Base-by-base conservation (phyloP, 1,140 invertebrate genomes). In the Bombus impatiens region DNA sequence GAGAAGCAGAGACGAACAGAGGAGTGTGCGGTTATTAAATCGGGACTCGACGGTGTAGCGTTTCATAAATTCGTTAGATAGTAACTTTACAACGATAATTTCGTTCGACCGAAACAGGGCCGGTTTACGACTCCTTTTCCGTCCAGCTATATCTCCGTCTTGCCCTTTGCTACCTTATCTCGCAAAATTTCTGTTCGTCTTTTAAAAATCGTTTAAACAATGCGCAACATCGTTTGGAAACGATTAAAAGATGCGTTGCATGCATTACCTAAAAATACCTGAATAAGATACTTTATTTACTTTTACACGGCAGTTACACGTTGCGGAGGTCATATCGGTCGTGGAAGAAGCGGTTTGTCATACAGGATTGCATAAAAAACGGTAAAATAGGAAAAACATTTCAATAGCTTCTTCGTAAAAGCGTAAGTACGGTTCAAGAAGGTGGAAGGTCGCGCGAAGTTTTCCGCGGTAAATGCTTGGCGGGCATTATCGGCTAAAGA, bases 11-110 rank as follows among this genome's bases (percentile, higher is more conserved):
- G 72, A 83, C 40, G 18, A 70, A 77, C 42, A 35, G 12, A 59
- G 32, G 37, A 85, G 78, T 40, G 42, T 70, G 67, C 74, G 80
- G 72, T 83, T 89, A 87, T 89, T 89, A 89, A 89, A 89, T 89
- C 84, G 79, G 35, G 83, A 65, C 80, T 86, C 75, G 62, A 75
- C 82, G 62, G 87, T 84, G 68, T 83, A 86, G 40, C 84, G 74
- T 89, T 86, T 87, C 88, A 85, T 90, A 90, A 90, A 90, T 90
- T 90, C 86, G 76, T 89, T 87, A 87, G 57, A 85, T 87, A 84
- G 70, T 62, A 89, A 87, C 85, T 87, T 88, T 89, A 84, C 81
- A 87, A 78, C 88, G 77, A 87, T 89, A 82, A 88, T 86, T 76
- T 86, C 68, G 28, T 81, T 88, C 74, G 22, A 13, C n/a, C 44